Conservation (phyloP, 1,140 invertebrate genomes). For the Diorhabda sublineata region DNA sequence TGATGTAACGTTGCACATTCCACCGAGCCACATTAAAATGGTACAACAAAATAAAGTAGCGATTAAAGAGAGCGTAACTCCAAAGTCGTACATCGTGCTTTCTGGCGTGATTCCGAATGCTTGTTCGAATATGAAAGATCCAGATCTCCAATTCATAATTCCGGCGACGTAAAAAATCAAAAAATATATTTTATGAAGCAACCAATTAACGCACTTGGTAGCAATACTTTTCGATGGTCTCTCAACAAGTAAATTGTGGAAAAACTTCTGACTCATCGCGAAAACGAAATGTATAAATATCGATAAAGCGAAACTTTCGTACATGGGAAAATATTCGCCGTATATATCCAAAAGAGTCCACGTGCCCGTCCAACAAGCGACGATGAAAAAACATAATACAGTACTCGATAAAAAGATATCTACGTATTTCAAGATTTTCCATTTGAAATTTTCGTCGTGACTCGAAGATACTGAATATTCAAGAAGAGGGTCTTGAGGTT, state of each 20-base stretch:
- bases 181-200: conserved; percentile 49
- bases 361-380: conserved; percentile 62
- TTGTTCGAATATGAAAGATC: conserved; percentile 60
- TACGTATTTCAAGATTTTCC: conserved; percentile 35
- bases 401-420: conserved; percentile 63
- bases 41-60: neutral
- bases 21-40: neutral
- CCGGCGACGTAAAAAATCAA: conserved; percentile 55
- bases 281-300: conserved; percentile 49
- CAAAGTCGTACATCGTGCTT: neutral
- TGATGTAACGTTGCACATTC: neutral
- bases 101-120: too few species aligned
- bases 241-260: conserved; percentile 46
- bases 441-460: too few species aligned
- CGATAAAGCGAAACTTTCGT: conserved; percentile 50
- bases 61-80: neutral
- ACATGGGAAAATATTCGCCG: conserved; percentile 48
- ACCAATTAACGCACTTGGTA: conserved; percentile 5
- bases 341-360: conserved; percentile 62
- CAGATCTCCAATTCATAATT: conserved; percentile 61
- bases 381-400: conserved; percentile 59
- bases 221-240: neutral
- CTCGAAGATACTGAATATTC: too few species aligned
- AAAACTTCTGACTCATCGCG: conserved; percentile 50
- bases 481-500: too few species aligned